Evolutionary conservation across 2,797 vertebrate genomes (phyloP), one percentile per base, ranked within the genome.

Genomic region (Rhinichthys osculus): DNA sequence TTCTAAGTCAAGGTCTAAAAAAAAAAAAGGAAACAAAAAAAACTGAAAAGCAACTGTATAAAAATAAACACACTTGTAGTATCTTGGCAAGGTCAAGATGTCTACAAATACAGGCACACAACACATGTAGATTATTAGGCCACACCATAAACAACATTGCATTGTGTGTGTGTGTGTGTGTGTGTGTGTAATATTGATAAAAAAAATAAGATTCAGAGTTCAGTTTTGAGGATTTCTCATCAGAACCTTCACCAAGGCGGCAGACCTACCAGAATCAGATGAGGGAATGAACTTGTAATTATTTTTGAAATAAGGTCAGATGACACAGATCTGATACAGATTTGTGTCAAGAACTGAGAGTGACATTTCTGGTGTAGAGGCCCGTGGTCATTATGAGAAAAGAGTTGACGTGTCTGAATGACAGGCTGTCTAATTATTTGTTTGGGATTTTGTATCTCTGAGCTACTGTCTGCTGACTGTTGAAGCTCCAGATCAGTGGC

Each of bases 61-160:
- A 7, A 7, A 79, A 47, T 62, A 47, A 19, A 50, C 5, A 62
- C 14, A 71, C 27, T 13, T 71, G 52, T n/a, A 78, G 3, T 38
- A 13, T 79, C 50, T 30, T 69, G 64, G 70, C 35, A 50, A 59
- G 74, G 83, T 50, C 57, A 27, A 71, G 33, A 19, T 40, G 47
- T 40, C 50, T 67, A 69, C 23, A 40, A 42, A 84, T 13, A 52
- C 85, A 92, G 92, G 92, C 76, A 93, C 87, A 93, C 92, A 90
- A 72, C 79, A 88, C 86, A 64, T 71, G 21, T 71, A 57, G 54
- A n/a, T 33, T 23, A 27, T n/a, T 69, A 86, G 89, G 83, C 92
- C 90, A 93, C 91, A 92, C 89, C 89, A 78, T 90, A 79, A 89
- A 89, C 89, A 86, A 90, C 79, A 66, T 81, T 50, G 57, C 21